A percentile compares a stretch with the other conserved stretches of the same genome.
These are phyloP conservation scores for Serrognathus titanus DNA, from an alignment of 2,888 invertebrate genomes.

Conservation along the genomic window DNA sequence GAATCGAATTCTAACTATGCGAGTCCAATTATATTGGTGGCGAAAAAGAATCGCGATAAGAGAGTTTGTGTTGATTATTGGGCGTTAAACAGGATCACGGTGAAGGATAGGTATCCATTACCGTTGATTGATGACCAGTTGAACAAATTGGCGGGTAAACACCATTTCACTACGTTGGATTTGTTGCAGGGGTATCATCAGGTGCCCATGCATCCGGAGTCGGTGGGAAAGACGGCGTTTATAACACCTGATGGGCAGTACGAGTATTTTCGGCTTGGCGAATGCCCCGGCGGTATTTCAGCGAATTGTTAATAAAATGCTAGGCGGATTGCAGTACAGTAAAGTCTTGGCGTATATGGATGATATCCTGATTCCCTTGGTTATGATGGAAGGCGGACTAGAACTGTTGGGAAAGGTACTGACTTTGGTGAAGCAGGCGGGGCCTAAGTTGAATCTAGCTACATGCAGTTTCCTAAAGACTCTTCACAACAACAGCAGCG, in stretches of 20 bases:
- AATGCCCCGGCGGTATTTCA: conserved; percentile 12
- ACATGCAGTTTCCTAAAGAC: conserved; percentile 38
- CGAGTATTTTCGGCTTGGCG: conserved; percentile 10
- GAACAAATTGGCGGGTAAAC: conserved; percentile 23
- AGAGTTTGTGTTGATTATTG: conserved; percentile 42
- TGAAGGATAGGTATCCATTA: conserved; percentile 32
- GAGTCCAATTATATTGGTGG: conserved; percentile 12
- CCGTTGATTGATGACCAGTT: conserved; percentile 36
- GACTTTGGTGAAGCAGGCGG: conserved; percentile 27
- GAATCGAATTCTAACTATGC: conserved; percentile 15
- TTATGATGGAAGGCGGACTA: conserved; percentile 26
- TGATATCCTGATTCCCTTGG: conserved; percentile 22
- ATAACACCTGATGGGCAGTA: conserved; percentile 21
- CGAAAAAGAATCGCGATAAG: conserved; percentile 27
- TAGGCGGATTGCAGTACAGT: conserved; percentile 10
- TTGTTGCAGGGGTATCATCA: conserved; percentile 25
- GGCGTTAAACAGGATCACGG: conserved; percentile 35
- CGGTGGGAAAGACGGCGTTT: conserved; percentile 35
- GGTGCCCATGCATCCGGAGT: conserved; percentile 18
- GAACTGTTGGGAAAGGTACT: conserved; percentile 30
- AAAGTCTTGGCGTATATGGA: conserved; percentile 13
- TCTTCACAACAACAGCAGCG: too few relatives aligned
- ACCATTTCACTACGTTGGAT: conserved; percentile 25
- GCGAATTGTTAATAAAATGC: conserved; percentile 21
- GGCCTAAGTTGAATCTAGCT: conserved; percentile 34